Percentiles rank a stretch among this genome's conserved stretches.
Conservation (phyloP, 2,888 invertebrate species). For the Megamerina dolium region DNA sequence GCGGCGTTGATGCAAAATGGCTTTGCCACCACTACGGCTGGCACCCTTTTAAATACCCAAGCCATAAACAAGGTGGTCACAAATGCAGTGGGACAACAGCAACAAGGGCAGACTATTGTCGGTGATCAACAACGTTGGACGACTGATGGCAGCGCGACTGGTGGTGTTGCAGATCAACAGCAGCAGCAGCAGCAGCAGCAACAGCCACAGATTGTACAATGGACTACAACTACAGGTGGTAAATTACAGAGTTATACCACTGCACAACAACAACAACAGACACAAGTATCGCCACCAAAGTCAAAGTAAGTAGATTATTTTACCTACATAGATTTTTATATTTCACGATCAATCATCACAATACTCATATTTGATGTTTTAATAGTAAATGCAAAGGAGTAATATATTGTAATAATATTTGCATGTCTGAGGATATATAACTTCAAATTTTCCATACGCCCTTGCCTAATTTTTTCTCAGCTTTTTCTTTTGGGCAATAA, state of each 20-base stretch:
- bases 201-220: constrained; percentile 42
- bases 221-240: constrained; percentile 63
- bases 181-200: constrained; percentile 25
- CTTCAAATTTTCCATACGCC: no score
- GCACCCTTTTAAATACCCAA: constrained; percentile 52
- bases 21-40: constrained; percentile 56
- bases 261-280: constrained; percentile 28
- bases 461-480: constrained; percentile 16
- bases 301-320: constrained; percentile 34
- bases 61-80: constrained; percentile 42
- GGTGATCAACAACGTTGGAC: constrained; percentile 35
- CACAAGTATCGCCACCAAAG: constrained; percentile 34
- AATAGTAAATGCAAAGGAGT: no score
- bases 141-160: constrained; percentile 25
- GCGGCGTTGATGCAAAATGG: constrained; percentile 65
- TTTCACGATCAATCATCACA: no score
- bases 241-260: constrained; percentile 64
- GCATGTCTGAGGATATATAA: no score
- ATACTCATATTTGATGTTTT: no score
- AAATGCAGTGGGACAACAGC: constrained; percentile 25
- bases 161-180: constrained; percentile 22
- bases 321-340: no score
- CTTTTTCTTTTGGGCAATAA: constrained; percentile 20
- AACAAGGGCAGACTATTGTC: constrained; percentile 26
- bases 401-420: no score